Evolutionary conservation across 1,140 invertebrate species (phyloP).

Genomic region (Lanistes nyassanus): DNA sequence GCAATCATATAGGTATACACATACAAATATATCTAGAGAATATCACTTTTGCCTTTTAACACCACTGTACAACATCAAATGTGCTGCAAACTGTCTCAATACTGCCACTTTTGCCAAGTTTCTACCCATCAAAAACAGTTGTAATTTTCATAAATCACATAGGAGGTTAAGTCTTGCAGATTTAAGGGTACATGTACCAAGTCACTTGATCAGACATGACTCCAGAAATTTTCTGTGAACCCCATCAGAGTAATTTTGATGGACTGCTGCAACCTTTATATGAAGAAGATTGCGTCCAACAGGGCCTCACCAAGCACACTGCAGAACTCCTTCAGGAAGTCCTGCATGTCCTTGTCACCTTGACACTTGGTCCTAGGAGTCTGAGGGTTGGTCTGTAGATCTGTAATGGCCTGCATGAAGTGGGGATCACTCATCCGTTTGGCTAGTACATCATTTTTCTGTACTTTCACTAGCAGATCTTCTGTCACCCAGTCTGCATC

Average conservation of each 20-base stretch:
- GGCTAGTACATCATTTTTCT: constrained; percentile 48
- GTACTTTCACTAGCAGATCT: constrained; percentile 51
- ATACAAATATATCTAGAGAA: too few species aligned
- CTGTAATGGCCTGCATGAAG: constrained; percentile 54
- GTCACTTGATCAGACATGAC: too few species aligned
- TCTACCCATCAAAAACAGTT: background rate
- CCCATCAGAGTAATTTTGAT: too few species aligned
- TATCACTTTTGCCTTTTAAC: too few species aligned
- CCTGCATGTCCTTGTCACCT: constrained; percentile 52
- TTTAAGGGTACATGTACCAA: too few species aligned
- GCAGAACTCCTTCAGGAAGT: constrained; percentile 56
- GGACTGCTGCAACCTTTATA: too few species aligned
- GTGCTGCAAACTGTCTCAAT: too few species aligned
- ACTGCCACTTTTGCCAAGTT: background rate
- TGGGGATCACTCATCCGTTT: constrained; percentile 49
- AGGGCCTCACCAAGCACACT: constrained; percentile 57
- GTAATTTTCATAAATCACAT: background rate
- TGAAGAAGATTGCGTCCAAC: too few species aligned
- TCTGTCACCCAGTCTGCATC: constrained; percentile 60
- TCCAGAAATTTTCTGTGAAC: too few species aligned
- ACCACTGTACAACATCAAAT: too few species aligned
- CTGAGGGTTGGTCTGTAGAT: constrained; percentile 58
- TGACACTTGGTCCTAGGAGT: constrained; percentile 55
- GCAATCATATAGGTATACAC: too few species aligned
- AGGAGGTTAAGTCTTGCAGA: too few species aligned